phyloP scores from a whole-genome alignment of 2,113 vertebrate genomes.

The Ammodytes marinus region DNA sequence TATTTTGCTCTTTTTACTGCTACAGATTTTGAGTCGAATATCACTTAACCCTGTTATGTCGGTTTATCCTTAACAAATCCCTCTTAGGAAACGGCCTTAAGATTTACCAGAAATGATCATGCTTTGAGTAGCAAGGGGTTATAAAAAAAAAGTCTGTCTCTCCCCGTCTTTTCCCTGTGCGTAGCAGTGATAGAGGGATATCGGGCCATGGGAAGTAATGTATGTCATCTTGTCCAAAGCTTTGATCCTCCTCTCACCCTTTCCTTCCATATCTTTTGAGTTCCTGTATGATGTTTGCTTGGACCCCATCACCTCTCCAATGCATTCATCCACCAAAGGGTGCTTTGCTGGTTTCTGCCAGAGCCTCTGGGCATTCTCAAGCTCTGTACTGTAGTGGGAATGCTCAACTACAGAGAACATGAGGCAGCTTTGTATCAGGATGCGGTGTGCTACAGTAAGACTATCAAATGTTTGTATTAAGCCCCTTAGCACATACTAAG shows the following conservation, averaged over 20 bases:
- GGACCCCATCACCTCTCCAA: slow-evolving; percentile 75
- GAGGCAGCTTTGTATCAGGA: slow-evolving; percentile 75
- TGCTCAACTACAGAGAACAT: slow-evolving; percentile 78
- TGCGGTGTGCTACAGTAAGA: slow-evolving; percentile 58
- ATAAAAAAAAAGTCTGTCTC: slow-evolving; percentile 43
- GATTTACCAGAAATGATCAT: slow-evolving; percentile 69
- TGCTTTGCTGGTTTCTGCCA: slow-evolving; percentile 61
- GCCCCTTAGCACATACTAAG: slow-evolving; percentile 60
- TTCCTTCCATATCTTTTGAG: slow-evolving; percentile 71
- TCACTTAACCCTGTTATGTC: slow-evolving; percentile 22
- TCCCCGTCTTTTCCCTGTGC: slow-evolving; percentile 57
- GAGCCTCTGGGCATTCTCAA: slow-evolving; percentile 68
- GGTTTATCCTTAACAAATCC: slow-evolving; percentile 26
- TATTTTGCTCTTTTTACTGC: slow-evolving; percentile 18
- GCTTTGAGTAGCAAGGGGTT: slow-evolving; percentile 58
- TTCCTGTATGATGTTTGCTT: slow-evolving; percentile 64
- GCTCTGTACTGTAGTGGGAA: slow-evolving; percentile 66
- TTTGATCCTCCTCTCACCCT: slow-evolving; percentile 78
- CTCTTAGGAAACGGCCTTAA: slow-evolving; percentile 35
- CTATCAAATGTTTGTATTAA: slow-evolving; percentile 76
- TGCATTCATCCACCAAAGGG: slow-evolving; percentile 71
- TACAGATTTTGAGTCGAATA: background rate
- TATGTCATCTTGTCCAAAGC: slow-evolving; percentile 77
- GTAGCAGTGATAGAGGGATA: slow-evolving; percentile 69
- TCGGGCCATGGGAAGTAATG: slow-evolving; percentile 62